A percentile compares a stretch with the other conserved stretches of the same genome.
Conservation (phyloP, 2,888 invertebrate genomes). For the Cremastobaeus sp. region DNA sequence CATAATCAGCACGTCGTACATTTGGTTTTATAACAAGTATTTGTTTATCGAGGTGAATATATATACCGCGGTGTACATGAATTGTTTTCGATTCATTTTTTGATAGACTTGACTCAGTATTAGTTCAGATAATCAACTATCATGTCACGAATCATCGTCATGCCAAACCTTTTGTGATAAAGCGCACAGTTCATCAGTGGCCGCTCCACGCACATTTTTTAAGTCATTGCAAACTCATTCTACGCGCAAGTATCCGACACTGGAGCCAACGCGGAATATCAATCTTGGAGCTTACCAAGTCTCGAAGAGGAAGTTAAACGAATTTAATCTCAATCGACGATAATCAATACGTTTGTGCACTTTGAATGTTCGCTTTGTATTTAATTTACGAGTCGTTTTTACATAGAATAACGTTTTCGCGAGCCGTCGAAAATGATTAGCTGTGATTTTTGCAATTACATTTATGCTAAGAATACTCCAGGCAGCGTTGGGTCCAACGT, state of each 20-base stretch:
- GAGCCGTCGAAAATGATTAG: constrained; percentile 43
- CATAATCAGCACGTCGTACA: too few species aligned
- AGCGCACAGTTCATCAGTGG: constrained; percentile 15
- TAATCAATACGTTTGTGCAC: constrained; percentile 20
- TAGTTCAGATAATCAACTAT: constrained; percentile 36
- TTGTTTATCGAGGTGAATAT: constrained; percentile 13
- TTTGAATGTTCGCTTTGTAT: constrained; percentile 33
- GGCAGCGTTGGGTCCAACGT: too few species aligned
- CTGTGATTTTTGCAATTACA: constrained; percentile 55
- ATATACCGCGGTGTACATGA: constrained; percentile 1
- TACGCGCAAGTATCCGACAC: constrained; percentile 3
- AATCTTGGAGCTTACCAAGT: constrained; percentile 12
- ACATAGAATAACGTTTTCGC: constrained; percentile 39
- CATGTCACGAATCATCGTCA: constrained; percentile 33
- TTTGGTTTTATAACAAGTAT: too few species aligned
- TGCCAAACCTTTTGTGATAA: constrained; percentile 28
- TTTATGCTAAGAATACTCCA: constrained; percentile 39
- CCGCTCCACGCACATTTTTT: not conserved
- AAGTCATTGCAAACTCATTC: constrained; percentile 24
- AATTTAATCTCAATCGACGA: constrained; percentile 29
- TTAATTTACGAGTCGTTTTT: constrained; percentile 33
- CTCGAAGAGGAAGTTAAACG: constrained; percentile 15
- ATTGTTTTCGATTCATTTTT: constrained; percentile 10
- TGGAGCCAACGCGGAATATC: not conserved
- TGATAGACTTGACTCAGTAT: constrained; percentile 48